phyloP scores from a whole-genome alignment of 2,113 vertebrate genomes.

The Prunella himalayana region DNA sequence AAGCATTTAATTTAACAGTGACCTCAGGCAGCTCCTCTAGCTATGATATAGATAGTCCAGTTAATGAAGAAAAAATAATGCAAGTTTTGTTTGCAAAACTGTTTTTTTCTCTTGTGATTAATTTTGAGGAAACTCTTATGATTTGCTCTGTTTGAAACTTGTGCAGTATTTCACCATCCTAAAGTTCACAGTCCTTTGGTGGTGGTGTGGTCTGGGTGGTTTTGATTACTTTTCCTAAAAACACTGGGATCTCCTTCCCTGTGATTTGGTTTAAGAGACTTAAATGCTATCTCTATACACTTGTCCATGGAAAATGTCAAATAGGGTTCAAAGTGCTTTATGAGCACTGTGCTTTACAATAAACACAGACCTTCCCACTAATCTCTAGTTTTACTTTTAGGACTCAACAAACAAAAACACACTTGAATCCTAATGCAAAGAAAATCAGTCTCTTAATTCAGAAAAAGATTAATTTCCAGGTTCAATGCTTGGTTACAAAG shows the following conservation, averaged over 20 bases:
- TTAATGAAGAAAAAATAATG: background rate
- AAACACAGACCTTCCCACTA: background rate
- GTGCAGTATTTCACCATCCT: background rate
- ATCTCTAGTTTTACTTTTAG: background rate
- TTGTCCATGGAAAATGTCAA: background rate
- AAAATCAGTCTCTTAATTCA: background rate
- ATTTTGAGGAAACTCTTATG: background rate
- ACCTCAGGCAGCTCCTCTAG: background rate
- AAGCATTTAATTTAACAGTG: background rate
- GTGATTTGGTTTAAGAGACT: background rate
- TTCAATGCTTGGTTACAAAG: background rate
- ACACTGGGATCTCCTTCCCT: background rate
- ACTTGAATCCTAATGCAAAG: background rate
- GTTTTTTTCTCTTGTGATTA: background rate
- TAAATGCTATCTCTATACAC: background rate
- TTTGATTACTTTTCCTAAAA: background rate
- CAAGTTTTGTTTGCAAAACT: background rate
- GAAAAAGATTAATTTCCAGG: background rate
- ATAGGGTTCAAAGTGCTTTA: background rate
- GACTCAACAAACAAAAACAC: background rate
- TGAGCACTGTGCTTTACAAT: background rate
- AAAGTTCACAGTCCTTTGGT: background rate
- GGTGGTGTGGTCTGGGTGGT: background rate
- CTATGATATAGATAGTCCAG: background rate
- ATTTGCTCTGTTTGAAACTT: background rate